Evolutionary conservation across 2,888 invertebrate genomes (phyloP), one percentile per base, ranked within the genome.

Genomic region (Thereva nobilitata): DNA sequence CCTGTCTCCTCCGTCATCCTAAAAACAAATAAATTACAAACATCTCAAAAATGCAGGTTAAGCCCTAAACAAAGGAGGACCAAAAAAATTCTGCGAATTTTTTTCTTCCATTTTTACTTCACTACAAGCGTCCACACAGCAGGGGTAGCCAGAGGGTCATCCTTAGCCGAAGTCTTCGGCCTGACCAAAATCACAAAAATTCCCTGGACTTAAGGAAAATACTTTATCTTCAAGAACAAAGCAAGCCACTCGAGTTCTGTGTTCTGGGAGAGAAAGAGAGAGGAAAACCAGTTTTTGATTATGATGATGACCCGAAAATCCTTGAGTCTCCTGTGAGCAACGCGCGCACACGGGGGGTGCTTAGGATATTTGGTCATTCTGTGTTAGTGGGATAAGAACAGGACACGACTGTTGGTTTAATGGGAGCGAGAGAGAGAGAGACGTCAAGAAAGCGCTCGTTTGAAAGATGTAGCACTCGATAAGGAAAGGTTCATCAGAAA

Each of bases 61-160:
- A 38, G 53, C 53, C 37, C 7, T 38, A 38, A 53, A 53, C 53
- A 53, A 53, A 53, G 38, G 44, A n/a, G 38, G 53, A 10, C 53
- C 7, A 50, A 61, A 61, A 61, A 61, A 61, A 61, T 61, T 61
- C 61, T 61, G 61, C 61, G 61, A 61, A 61, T 61, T 50, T 61
- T 61, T 53, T 53, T 40, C 41, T 38, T 61, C 41, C 49, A 61
- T 61, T 40, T 52, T 53, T 40, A 59, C 49, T 49, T 61, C 61
- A 50, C 61, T 50, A 61, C 61, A 41, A 23, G 23, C 23, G 23
- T 23, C 23, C 23, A 23, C 23, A 23, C 23, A 23, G 23, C 23
- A 23, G 23, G 23, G 23, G 23, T 23, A 23, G 23, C 23, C 23
- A 49, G 61, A 50, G 61, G 50, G 49, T 61, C 61, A 61, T 34